Evolutionary conservation across 64 coral and sea anemone genomes (phyloP), one percentile per base, ranked within the genome.

Genomic region (Astreopora myriophthalma): DNA sequence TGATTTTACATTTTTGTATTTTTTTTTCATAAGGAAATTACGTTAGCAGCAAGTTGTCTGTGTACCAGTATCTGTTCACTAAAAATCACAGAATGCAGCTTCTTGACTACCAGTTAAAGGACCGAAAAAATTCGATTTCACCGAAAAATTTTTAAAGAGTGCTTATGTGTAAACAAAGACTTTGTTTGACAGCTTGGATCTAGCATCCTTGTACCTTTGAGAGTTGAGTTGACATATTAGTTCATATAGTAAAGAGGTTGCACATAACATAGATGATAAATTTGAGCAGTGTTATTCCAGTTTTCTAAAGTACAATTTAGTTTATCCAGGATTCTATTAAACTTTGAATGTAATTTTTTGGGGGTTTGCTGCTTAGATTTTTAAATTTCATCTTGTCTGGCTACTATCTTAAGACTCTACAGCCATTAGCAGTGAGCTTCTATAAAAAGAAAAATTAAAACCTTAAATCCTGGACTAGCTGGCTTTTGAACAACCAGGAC

Each of bases 391-490:
- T 33, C 30, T 70, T 70, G 29, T 55, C 49, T 55, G 42, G 42
- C 42, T 46, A 67, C 63, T 24, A 33, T 31, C 67, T 70, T 8
- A 70, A 67, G 63, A 67, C 63, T 67, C 20, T 27, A 8, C 1
- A 2, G 26, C 22, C 67, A 70, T 33, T 30, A 70, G 28, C 67
- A 70, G 67, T 70, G 29, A 70, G 13, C 67, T 70, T 70, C 10
- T 17, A 70, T 33, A 23, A 70, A 70, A 70, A 70, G 39, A 66
- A 70, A 70, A 55, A 55, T 55, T 70, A 70, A 70, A 70, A 70
- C 67, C 30, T 70, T 28, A 33, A 70, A 70, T 34, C 67, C 67
- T 70, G 67, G 67, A 70, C 32, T 70, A 31, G 30, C 67, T 70
- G 27, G 26, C 62, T 28, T 66, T 70, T 32, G 67, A 31, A 30